Conservation (phyloP, 2,113 vertebrate species). For the Rhabdomys dilectus region DNA sequence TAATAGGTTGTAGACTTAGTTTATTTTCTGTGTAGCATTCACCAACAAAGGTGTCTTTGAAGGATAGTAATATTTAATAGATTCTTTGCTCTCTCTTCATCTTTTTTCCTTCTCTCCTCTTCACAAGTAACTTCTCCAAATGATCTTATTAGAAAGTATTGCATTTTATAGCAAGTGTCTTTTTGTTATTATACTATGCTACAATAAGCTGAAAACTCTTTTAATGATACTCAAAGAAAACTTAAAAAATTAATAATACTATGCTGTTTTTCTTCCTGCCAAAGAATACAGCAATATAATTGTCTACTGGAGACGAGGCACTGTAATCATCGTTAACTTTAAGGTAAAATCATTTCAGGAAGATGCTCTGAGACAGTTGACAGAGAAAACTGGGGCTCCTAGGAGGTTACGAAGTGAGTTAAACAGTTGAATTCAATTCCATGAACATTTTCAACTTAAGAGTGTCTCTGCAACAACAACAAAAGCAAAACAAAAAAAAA, state of each 20-base stretch:
- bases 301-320: constrained; percentile 71
- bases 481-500: not conserved
- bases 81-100: constrained; percentile 57
- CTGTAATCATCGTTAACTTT: constrained; percentile 76
- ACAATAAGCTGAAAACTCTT: constrained; percentile 71
- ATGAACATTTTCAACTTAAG: constrained; percentile 63
- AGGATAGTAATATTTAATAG: constrained; percentile 68
- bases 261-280: constrained; percentile 67
- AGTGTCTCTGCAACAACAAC: constrained; percentile 46
- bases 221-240: constrained; percentile 70
- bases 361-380: constrained; percentile 63
- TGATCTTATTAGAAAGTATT: constrained; percentile 66
- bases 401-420: constrained; percentile 53
- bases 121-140: constrained; percentile 60
- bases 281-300: constrained; percentile 74
- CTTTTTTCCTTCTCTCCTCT: constrained; percentile 3
- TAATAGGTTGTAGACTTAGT: constrained; percentile 60
- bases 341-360: constrained; percentile 76
- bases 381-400: constrained; percentile 62
- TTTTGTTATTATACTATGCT: constrained; percentile 72
- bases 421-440: constrained; percentile 55
- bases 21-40: constrained; percentile 72
- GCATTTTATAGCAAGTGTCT: constrained; percentile 73
- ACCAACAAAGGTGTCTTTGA: constrained; percentile 52
- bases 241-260: constrained; percentile 71